These are phyloP conservation scores for Aleiodes testaceus DNA, from an alignment of 2,888 invertebrate genomes.

Conservation along the genomic window DNA sequence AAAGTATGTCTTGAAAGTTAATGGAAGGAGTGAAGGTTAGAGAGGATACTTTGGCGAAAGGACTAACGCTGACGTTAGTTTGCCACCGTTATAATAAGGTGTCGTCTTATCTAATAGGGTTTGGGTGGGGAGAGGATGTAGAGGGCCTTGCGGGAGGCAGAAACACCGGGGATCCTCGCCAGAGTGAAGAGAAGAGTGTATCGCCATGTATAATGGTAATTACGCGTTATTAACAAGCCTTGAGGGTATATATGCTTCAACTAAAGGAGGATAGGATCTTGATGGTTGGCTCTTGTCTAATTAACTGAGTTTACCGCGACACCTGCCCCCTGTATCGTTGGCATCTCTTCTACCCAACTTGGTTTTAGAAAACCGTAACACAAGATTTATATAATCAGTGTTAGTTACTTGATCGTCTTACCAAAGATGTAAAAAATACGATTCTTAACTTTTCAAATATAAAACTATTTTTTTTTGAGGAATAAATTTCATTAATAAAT, in stretches of 20 bases:
- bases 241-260: slow-evolving; percentile 57
- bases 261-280: slow-evolving; percentile 46
- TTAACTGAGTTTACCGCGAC: slow-evolving; percentile 74
- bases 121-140: slow-evolving; percentile 49
- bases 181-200: slow-evolving; percentile 69
- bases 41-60: slow-evolving; percentile 50
- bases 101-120: slow-evolving; percentile 73
- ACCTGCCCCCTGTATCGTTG: slow-evolving; percentile 70
- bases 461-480: too few relatives aligned
- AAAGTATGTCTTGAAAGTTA: slow-evolving; percentile 32
- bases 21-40: slow-evolving; percentile 39
- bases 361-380: slow-evolving; percentile 64
- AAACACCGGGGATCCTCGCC: slow-evolving; percentile 27
- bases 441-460: neutral
- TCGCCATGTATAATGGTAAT: slow-evolving; percentile 73
- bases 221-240: slow-evolving; percentile 74
- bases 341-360: slow-evolving; percentile 63
- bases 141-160: slow-evolving; percentile 42
- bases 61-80: slow-evolving; percentile 62
- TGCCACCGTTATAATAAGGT: slow-evolving; percentile 71
- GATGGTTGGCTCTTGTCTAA: slow-evolving; percentile 73
- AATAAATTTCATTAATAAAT: neutral
- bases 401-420: slow-evolving; percentile 6
- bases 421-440: neutral
- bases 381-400: slow-evolving; percentile 63